A percentile compares a stretch with the other conserved stretches of the same genome.
phyloP scores from a whole-genome alignment of 2,888 invertebrate genomes.

The Drosophila niveifrons region DNA sequence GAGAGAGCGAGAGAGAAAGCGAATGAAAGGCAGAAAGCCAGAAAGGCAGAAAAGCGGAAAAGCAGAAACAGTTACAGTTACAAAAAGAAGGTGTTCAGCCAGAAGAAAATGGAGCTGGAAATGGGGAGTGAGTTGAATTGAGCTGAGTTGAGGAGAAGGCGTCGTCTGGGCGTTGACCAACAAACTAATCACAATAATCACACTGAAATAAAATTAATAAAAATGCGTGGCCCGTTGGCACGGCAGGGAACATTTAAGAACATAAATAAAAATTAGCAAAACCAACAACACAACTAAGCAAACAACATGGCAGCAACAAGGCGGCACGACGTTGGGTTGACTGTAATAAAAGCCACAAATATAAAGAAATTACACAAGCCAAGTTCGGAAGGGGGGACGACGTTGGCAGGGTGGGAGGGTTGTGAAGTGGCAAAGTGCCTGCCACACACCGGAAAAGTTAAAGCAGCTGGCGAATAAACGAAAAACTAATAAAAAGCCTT shows the following conservation, averaged over 20 bases:
- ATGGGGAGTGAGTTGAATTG: too few relatives aligned
- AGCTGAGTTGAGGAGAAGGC: background rate
- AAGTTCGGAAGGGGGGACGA: slow-evolving; percentile 1
- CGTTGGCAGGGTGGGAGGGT: background rate
- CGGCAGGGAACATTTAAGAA: slow-evolving; percentile 75
- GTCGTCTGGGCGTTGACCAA: slow-evolving; percentile 49
- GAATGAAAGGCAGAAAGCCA: background rate
- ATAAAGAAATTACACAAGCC: slow-evolving; percentile 78
- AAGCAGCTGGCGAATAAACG: slow-evolving; percentile 78
- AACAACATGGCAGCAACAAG: slow-evolving; percentile 38
- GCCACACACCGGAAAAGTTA: slow-evolving; percentile 71
- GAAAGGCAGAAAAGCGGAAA: slow-evolving; percentile 1
- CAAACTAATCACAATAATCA: slow-evolving; percentile 82
- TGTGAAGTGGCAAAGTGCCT: slow-evolving; percentile 21
- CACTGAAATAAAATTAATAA: slow-evolving; percentile 83
- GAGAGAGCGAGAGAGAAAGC: background rate
- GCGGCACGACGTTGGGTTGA: slow-evolving; percentile 26
- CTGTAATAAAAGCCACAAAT: slow-evolving; percentile 79
- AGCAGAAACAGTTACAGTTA: slow-evolving; percentile 23
- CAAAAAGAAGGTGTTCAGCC: slow-evolving; percentile 50
- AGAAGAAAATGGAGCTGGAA: slow-evolving; percentile 5
- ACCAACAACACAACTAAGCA: slow-evolving; percentile 68
- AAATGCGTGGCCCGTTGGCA: slow-evolving; percentile 79
- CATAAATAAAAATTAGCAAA: slow-evolving; percentile 82
- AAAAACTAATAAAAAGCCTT: slow-evolving; percentile 81